Evolutionary conservation across 2,888 invertebrate genomes (phyloP).

Genomic region (Holacanthella duospinosa): DNA sequence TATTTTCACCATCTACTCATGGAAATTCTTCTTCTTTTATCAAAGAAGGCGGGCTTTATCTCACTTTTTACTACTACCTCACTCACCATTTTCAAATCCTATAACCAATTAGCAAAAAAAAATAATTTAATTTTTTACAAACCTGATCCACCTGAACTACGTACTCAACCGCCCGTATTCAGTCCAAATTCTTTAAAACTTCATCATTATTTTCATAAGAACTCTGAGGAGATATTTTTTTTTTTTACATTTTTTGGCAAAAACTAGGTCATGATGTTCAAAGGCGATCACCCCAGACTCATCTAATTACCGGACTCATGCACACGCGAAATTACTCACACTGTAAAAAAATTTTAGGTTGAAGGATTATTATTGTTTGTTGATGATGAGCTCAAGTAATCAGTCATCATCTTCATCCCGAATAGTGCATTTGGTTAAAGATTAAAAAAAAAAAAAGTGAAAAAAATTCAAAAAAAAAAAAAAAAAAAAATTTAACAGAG

Average conservation of each 20-base stretch:
- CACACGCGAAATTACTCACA: constrained; percentile 29
- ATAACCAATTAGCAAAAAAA: too few species aligned
- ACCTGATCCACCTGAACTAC: constrained; percentile 26
- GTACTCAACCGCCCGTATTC: constrained; percentile 12
- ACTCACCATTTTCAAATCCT: too few species aligned
- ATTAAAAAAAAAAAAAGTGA: too few species aligned
- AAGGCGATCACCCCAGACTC: constrained; percentile 13
- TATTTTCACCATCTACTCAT: neutral
- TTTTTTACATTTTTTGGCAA: neutral
- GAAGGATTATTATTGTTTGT: constrained; percentile 23
- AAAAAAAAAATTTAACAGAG: too few species aligned
- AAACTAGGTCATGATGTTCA: constrained; percentile 21
- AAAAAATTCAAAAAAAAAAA: too few species aligned
- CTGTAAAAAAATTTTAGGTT: too few species aligned
- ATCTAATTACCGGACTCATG: constrained; percentile 12
- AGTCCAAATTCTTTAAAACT: constrained; percentile 17
- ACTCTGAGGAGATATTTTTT: neutral
- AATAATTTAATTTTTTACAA: too few species aligned
- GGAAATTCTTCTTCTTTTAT: neutral
- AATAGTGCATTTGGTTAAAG: neutral
- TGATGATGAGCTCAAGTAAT: neutral
- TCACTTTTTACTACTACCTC: too few species aligned
- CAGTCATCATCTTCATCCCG: neutral
- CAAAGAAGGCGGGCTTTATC: neutral
- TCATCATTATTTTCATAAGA: neutral